A percentile compares a stretch with the other conserved stretches of the same genome.
phyloP scores from a whole-genome alignment of 2,888 invertebrate species.

The Mechanitis mazaeus region DNA sequence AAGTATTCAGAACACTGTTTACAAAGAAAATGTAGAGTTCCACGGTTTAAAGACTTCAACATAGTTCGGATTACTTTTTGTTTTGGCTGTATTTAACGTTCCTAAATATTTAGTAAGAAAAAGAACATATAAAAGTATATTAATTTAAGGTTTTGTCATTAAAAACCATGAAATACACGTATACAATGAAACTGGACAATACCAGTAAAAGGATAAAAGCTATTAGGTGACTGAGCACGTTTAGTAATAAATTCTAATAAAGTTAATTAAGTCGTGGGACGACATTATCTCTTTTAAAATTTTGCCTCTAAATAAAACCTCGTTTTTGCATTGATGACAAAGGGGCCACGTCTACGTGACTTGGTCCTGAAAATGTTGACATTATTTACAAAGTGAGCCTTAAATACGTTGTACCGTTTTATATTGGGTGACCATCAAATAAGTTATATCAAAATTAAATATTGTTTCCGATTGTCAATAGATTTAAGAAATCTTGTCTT shows the following conservation, averaged over 20 bases:
- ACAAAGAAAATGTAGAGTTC: too few relatives aligned
- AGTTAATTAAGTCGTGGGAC: constrained; percentile 68
- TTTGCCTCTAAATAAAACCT: constrained; percentile 35
- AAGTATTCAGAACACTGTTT: too few relatives aligned
- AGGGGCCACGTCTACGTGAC: constrained; percentile 13
- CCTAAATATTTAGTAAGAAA: too few relatives aligned
- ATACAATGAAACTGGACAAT: constrained; percentile 37
- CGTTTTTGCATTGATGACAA: constrained; percentile 14
- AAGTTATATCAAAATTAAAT: too few relatives aligned
- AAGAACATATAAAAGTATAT: too few relatives aligned
- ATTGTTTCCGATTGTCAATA: background rate
- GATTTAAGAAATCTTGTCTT: constrained; percentile 2
- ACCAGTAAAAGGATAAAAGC: constrained; percentile 41
- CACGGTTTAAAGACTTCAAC: too few relatives aligned
- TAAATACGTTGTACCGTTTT: too few relatives aligned
- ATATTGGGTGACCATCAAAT: too few relatives aligned
- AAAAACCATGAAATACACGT: constrained; percentile 30
- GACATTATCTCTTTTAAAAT: constrained; percentile 65
- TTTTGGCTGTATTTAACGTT: too few relatives aligned
- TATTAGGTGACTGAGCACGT: constrained; percentile 51
- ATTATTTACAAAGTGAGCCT: constrained; percentile 7
- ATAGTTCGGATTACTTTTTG: too few relatives aligned
- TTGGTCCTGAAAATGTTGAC: constrained; percentile 2
- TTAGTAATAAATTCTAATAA: constrained; percentile 70
- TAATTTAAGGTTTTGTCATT: constrained; percentile 14